Percentiles rank a stretch among this genome's conserved stretches.
These are phyloP conservation scores for Oreochromis spilurus DNA, from an alignment of 2,113 vertebrate species.

Conservation along the genomic window DNA sequence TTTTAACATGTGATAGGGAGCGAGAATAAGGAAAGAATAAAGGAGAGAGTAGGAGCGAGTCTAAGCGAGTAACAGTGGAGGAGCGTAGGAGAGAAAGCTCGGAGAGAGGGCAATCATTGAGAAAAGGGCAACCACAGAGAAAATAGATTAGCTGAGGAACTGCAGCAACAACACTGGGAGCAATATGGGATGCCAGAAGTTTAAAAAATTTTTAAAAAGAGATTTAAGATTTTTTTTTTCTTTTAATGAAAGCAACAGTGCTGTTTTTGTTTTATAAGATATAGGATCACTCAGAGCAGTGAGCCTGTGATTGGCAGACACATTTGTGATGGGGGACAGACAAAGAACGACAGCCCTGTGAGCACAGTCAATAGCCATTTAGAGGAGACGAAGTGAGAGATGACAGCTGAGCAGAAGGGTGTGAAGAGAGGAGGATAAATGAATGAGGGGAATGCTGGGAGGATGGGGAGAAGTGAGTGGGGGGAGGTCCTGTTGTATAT, in stretches of 20 bases:
- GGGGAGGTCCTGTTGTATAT: conserved; percentile 48
- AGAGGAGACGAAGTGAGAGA: conserved; percentile 67
- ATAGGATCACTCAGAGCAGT: not conserved
- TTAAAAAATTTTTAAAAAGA: not conserved
- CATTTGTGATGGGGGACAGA: conserved; percentile 57
- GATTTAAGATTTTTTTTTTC: not conserved
- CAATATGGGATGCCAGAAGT: not conserved
- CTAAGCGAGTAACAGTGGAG: conserved; percentile 33
- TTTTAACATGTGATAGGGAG: conserved; percentile 18
- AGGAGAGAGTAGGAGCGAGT: conserved; percentile 38
- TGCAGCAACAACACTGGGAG: not conserved
- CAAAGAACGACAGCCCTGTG: conserved; percentile 56
- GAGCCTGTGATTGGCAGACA: conserved; percentile 64
- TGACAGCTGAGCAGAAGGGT: conserved; percentile 66
- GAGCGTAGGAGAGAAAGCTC: conserved; percentile 56
- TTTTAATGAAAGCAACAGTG: not conserved
- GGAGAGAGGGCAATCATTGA: conserved; percentile 47
- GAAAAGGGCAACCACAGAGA: conserved; percentile 54
- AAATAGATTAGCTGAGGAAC: conserved; percentile 40
- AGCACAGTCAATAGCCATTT: conserved; percentile 66
- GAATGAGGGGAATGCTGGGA: conserved; percentile 52
- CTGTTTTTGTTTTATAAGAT: not conserved
- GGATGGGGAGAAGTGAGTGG: conserved; percentile 44
- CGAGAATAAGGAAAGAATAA: conserved; percentile 28
- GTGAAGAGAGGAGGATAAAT: conserved; percentile 58